Evolutionary conservation across 1,140 invertebrate genomes (phyloP).

Genomic region (Lordiphosa mommai): DNA sequence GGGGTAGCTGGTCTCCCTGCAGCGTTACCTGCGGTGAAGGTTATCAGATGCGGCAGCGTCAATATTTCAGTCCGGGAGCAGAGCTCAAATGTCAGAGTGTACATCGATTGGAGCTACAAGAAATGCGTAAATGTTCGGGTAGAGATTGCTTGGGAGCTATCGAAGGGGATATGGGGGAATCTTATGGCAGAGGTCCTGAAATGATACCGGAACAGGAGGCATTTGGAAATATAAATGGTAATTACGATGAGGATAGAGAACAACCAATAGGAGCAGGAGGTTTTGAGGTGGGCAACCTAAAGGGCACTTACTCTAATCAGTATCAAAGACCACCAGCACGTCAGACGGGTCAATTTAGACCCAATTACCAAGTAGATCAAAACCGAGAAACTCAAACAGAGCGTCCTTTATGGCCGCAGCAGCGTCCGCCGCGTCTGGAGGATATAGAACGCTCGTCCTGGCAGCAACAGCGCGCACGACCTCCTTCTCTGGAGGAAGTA

Average conservation of each 20-base stretch:
- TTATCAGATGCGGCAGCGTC: conserved; percentile 38
- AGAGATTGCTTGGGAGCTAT: conserved; percentile 28
- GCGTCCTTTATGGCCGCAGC: conserved; percentile 1
- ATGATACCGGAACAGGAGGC: neutral
- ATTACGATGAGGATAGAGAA: conserved; percentile 13
- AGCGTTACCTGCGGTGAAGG: conserved; percentile 84
- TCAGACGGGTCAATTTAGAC: neutral
- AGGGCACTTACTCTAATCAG: conserved; percentile 25
- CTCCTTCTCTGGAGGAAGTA: conserved; percentile 15
- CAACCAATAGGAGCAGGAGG: neutral
- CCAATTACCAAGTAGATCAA: neutral
- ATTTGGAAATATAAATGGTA: conserved; percentile 9
- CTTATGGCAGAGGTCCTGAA: no score
- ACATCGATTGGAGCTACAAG: conserved; percentile 34
- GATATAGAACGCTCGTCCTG: conserved; percentile 28
- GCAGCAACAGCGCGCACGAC: conserved; percentile 13
- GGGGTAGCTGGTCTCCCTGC: conserved; percentile 88
- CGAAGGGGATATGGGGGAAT: conserved; percentile 1
- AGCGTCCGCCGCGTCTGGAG: conserved; percentile 24
- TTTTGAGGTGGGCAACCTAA: conserved; percentile 46
- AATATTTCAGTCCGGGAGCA: conserved; percentile 46
- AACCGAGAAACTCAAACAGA: conserved; percentile 4
- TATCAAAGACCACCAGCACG: conserved; percentile 11
- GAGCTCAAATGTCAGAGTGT: conserved; percentile 49
- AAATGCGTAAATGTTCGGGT: conserved; percentile 37